Evolutionary conservation across 2,888 invertebrate genomes (phyloP), one percentile per base, ranked within the genome.

Genomic region (Pammene aurita): DNA sequence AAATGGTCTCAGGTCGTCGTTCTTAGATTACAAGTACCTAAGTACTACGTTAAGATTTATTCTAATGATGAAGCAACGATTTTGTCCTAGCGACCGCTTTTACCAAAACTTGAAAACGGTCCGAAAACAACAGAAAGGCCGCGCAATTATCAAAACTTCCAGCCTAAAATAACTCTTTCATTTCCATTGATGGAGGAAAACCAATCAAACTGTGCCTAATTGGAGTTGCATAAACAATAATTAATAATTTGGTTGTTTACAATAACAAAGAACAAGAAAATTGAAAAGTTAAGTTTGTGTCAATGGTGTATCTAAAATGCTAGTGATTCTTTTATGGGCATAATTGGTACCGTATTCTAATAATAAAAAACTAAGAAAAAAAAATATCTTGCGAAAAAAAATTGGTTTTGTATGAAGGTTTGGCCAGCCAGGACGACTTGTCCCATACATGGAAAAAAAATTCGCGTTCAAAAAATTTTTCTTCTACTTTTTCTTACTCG

Each of bases 121-220:
- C 46, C 16, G 38, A 62, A 41, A 52, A 35, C 35, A 48, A 48
- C 46, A 35, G 34, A 35, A 58, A 41, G 26, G 26, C 46, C 14
- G 35, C 9, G 18, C 52, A 41, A 62, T 62, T 62, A 52, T 41
- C n/a, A 41, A 38, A 52, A 62, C 41, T 41, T 62, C n/a, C 38
- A 41, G 41, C 10, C 41, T 48, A 61, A 60, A 38, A 61, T 50
- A 61, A 35, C 48, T 16, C n/a, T 61, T 48, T 11, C 18, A 60
- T 60, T 61, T 50, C 38, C 50, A 50, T 11, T 38, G 10, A 60
- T 11, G 11, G 16, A n/a, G n/a, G 58, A n/a, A 50, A 48, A 13
- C 61, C 38, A 18, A 61, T 50, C 50, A 50, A 50, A 61, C 18
- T 60, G n/a, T 35, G 35, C 16, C 35, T 13, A 48, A 35, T 35